Base-by-base conservation (phyloP, 1,140 invertebrate species). In the Euwallacea similis region DNA sequence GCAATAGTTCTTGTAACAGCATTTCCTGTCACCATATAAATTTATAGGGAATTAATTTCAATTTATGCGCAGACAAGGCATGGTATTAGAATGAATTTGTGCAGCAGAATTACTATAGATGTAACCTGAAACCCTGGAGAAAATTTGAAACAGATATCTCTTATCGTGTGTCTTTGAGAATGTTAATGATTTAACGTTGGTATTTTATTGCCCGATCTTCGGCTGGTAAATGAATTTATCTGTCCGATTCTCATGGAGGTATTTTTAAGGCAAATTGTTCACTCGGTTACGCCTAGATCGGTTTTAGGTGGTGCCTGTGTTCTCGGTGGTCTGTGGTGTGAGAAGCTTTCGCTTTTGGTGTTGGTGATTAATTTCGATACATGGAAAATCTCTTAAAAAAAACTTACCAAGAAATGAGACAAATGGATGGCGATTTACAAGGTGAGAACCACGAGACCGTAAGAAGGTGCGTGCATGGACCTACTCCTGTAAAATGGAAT, bases 91-190 rank as follows among this genome's bases (percentile, higher is more conserved):
- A 66, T 66, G 54, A 66, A 66, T 66, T 66, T 66, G 64, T 66
- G 33, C 47, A 50, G 47, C 21, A 50, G 53, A 64, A 56, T 66
- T 56, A 66, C 53, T 66, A 42, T 50, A 21, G 41, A 7, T 56
- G 65, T 67, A 67, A 67, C 21, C n/a, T 59, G 65, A 67, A 41
- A 67, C 42, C 46, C 13, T 16, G 42, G 65, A 67, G 65, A 67
- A 67, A 67, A 67, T 67, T 33, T 47, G 65, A 67, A 67, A 67
- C 56, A 67, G 65, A 67, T 67, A 67, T 58, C 54, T 46, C n/a
- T 67, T 67, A 67, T 67, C 65, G 55, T 59, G 65, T 67, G 65
- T 67, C 65, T 53, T 67, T 58, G 11, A 55, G 54, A 67, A 67
- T 67, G 65, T 67, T 67, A 67, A 67, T 67, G 47, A 54, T 66